Evolutionary conservation across 1,140 invertebrate species (phyloP).

Genomic region (Ips typographus): DNA sequence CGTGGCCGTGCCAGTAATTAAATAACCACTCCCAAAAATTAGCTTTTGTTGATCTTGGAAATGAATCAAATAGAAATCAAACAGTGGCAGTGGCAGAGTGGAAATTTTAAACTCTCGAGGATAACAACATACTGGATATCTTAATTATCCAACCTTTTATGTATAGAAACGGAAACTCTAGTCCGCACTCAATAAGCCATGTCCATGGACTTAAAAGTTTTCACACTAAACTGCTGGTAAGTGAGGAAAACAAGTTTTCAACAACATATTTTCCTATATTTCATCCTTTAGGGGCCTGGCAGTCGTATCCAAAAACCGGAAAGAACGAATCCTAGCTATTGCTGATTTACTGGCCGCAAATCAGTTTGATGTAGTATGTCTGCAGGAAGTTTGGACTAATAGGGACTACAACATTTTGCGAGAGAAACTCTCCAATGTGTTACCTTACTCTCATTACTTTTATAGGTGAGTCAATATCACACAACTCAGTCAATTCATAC

Average conservation of each 20-base stretch:
- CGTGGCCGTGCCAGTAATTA: too few species aligned
- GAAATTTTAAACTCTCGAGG: too few species aligned
- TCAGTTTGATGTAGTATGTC: constrained; percentile 83
- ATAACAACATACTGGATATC: too few species aligned
- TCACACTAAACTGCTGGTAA: constrained; percentile 66
- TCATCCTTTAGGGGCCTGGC: constrained; percentile 75
- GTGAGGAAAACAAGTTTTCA: constrained; percentile 34
- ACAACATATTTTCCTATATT: constrained; percentile 25
- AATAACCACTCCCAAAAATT: too few species aligned
- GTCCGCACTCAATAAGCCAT: not conserved
- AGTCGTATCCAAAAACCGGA: constrained; percentile 74
- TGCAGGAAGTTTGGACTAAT: constrained; percentile 91
- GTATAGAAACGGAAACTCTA: too few species aligned
- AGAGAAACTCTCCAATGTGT: constrained; percentile 58
- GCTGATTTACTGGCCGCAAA: constrained; percentile 68
- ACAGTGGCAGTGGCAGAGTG: too few species aligned
- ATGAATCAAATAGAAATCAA: too few species aligned
- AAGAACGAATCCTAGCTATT: constrained; percentile 77
- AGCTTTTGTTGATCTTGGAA: too few species aligned
- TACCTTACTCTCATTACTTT: constrained; percentile 91
- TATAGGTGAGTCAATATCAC: constrained; percentile 66
- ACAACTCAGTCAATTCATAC: not conserved
- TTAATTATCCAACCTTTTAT: too few species aligned
- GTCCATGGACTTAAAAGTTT: constrained; percentile 47
- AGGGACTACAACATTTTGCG: constrained; percentile 74